These are phyloP conservation scores for Botia kubotai DNA, from an alignment of 2,797 vertebrate species.

Conservation along the genomic window DNA sequence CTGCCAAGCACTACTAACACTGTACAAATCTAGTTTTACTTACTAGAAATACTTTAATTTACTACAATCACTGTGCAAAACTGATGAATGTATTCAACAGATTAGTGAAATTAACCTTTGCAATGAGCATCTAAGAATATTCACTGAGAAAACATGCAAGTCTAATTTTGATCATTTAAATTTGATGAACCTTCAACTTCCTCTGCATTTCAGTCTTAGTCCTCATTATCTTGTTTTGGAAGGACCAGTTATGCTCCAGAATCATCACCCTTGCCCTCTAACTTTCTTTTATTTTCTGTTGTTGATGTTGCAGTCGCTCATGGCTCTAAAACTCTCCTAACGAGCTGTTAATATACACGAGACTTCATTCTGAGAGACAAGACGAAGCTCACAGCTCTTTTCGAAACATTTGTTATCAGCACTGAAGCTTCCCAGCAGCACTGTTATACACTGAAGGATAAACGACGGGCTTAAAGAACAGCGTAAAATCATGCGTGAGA, in stretches of 20 bases:
- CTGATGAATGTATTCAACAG: neutral
- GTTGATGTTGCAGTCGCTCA: neutral
- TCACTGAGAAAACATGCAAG: neutral
- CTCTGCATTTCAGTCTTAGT: neutral
- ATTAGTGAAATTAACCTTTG: neutral
- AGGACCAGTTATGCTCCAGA: neutral
- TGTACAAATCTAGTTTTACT: no score
- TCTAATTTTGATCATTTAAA: neutral
- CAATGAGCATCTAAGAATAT: neutral
- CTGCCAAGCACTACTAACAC: no score
- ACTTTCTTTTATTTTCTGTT: neutral
- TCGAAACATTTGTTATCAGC: neutral
- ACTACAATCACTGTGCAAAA: neutral
- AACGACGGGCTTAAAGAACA: neutral
- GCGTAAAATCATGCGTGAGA: neutral
- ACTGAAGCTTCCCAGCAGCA: neutral
- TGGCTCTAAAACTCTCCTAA: neutral
- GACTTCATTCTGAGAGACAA: conserved; percentile 2
- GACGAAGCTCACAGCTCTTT: neutral
- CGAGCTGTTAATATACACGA: neutral
- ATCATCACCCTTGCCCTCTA: neutral
- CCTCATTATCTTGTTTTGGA: conserved; percentile 20
- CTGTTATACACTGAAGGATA: neutral
- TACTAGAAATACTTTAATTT: neutral
- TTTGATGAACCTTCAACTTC: neutral